These are phyloP conservation scores for Petrolisthes cinctipes DNA, from an alignment of 2,888 invertebrate genomes.

Conservation along the genomic window DNA sequence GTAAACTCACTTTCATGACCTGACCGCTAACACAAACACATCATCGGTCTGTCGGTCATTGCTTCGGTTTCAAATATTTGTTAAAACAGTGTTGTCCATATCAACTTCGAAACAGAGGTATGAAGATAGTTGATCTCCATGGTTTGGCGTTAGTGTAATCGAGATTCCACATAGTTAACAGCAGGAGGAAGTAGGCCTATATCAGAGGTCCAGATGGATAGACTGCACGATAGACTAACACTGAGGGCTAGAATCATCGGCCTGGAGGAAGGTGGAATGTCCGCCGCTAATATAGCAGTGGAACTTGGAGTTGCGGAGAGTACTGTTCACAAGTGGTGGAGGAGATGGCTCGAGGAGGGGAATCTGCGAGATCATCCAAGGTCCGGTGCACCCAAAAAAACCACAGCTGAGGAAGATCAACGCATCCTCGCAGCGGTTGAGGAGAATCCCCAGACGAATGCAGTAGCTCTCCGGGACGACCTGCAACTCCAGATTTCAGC, in stretches of 20 bases:
- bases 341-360: background rate
- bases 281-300: background rate
- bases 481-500: no score
- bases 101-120: background rate
- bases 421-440: background rate
- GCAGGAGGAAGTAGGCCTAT: no score
- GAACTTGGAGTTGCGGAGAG: background rate
- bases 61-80: background rate
- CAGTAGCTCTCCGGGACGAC: background rate
- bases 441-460: background rate
- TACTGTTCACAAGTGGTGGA: background rate
- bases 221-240: background rate
- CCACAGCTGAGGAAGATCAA: background rate
- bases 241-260: no score
- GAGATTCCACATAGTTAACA: no score
- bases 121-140: background rate
- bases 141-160: background rate
- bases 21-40: no score
- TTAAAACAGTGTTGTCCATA: background rate
- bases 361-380: slow-evolving; percentile 2
- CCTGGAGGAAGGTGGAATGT: background rate
- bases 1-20: no score
- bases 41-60: no score
- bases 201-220: no score
- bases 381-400: slow-evolving; percentile 3